These are phyloP conservation scores for Oryctes rhinoceros DNA, from an alignment of 1,140 invertebrate species.

Conservation along the genomic window DNA sequence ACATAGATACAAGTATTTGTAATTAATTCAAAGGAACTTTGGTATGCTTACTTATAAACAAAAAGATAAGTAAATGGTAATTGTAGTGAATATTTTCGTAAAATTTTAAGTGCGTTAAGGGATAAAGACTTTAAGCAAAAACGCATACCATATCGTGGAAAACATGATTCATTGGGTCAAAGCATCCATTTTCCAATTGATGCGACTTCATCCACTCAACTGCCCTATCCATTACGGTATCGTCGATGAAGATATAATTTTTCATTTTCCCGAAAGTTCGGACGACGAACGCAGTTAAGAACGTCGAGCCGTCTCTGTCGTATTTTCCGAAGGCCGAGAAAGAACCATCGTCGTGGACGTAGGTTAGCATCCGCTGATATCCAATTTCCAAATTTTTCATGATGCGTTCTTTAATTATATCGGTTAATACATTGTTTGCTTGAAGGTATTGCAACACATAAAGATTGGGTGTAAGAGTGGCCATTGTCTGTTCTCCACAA, in stretches of 20 bases:
- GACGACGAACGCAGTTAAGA: constrained; percentile 83
- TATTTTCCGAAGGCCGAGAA: constrained; percentile 77
- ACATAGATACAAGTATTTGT: no score
- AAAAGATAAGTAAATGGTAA: no score
- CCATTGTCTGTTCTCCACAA: constrained; percentile 85
- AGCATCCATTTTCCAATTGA: constrained; percentile 79
- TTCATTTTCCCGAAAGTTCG: constrained; percentile 75
- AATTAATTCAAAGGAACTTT: no score
- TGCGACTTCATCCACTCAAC: constrained; percentile 74
- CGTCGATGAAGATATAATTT: constrained; percentile 73
- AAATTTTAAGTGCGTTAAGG: no score
- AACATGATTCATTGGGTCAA: constrained; percentile 73
- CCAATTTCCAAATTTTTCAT: constrained; percentile 74
- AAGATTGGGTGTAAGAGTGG: constrained; percentile 78
- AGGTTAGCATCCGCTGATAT: constrained; percentile 77
- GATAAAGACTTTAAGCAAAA: background rate
- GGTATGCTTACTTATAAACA: no score
- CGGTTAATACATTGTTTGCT: constrained; percentile 61
- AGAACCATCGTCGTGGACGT: constrained; percentile 75
- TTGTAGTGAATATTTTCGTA: no score
- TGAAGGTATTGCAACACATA: constrained; percentile 74
- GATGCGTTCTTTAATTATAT: constrained; percentile 66
- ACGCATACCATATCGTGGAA: constrained; percentile 66
- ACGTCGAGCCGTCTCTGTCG: constrained; percentile 70
- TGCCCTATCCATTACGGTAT: constrained; percentile 69